These are phyloP conservation scores for Tragelaphus imberbis DNA, from an alignment of 2,113 vertebrate genomes.

Conservation along the genomic window DNA sequence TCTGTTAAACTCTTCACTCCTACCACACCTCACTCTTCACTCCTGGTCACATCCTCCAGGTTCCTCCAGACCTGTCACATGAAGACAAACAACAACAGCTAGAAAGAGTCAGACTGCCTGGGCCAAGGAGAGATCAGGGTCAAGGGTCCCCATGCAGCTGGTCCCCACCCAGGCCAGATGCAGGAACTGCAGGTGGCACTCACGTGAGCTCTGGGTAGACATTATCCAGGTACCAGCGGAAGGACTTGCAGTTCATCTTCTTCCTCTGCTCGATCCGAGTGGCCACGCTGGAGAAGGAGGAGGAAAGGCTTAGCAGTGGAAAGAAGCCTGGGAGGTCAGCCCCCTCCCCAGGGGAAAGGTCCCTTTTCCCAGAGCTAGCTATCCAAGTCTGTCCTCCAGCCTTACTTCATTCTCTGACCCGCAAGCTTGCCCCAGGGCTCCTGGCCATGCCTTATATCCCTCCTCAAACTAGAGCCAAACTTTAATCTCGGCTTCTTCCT, in stretches of 20 bases:
- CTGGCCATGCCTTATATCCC: not conserved
- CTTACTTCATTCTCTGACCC: not conserved
- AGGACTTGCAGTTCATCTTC: conserved; percentile 95
- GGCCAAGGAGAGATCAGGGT: not conserved
- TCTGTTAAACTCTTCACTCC: not conserved
- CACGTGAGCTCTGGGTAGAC: conserved; percentile 98
- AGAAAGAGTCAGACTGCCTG: not conserved
- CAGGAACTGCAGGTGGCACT: conserved; percentile 66
- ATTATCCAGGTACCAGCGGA: conserved; percentile 98
- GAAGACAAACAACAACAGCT: not conserved
- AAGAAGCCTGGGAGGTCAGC: not conserved
- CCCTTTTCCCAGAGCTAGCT: not conserved
- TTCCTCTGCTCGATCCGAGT: conserved; percentile 89
- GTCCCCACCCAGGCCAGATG: not conserved
- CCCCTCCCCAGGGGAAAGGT: not conserved
- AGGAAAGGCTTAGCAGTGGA: not conserved
- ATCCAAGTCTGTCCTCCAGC: not conserved
- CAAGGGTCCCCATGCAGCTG: not conserved
- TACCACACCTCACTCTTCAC: not conserved
- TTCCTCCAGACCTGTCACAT: not conserved
- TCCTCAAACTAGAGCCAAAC: not conserved
- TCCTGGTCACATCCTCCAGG: not conserved
- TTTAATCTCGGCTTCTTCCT: not conserved
- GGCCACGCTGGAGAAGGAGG: conserved; percentile 84
- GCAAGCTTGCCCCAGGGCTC: not conserved